Evolutionary conservation across 2,797 vertebrate genomes (phyloP).

Genomic region (Sebastiscus tertius): DNA sequence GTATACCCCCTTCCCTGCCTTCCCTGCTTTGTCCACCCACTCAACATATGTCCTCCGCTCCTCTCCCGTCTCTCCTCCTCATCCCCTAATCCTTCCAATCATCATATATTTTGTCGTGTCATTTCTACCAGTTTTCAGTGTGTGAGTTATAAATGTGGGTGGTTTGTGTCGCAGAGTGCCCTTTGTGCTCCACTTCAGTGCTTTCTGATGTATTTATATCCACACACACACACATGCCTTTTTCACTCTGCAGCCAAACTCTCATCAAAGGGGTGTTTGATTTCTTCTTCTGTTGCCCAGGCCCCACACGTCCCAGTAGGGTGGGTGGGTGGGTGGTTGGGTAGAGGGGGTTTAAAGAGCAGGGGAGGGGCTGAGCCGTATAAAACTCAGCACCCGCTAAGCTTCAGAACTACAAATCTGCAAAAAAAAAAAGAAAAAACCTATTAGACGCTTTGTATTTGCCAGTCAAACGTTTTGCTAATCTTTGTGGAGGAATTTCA

Average conservation of each 20-base stretch:
- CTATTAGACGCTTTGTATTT: constrained; percentile 56
- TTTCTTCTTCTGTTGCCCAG: constrained; percentile 66
- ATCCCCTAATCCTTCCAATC: constrained; percentile 41
- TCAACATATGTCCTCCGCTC: constrained; percentile 82
- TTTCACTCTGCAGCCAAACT: constrained; percentile 68
- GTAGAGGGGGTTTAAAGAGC: constrained; percentile 27
- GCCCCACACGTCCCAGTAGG: constrained; percentile 57
- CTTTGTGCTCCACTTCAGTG: constrained; percentile 54
- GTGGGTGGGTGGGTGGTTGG: constrained; percentile 37
- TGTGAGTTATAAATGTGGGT: constrained; percentile 30
- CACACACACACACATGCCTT: constrained; percentile 41
- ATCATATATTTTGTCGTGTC: constrained; percentile 48
- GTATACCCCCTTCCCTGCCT: constrained; percentile 75
- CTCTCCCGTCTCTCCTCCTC: constrained; percentile 31
- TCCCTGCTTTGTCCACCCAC: constrained; percentile 81
- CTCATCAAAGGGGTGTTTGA: constrained; percentile 77
- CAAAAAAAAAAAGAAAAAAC: constrained; percentile 1
- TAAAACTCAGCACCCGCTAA: constrained; percentile 49
- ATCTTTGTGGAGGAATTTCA: constrained; percentile 34
- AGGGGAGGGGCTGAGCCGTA: constrained; percentile 56
- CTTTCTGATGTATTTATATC: constrained; percentile 76
- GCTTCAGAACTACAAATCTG: constrained; percentile 53
- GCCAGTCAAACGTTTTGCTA: constrained; percentile 49
- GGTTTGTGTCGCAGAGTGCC: constrained; percentile 39
- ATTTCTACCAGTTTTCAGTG: constrained; percentile 19